phyloP scores from a whole-genome alignment of 2,113 vertebrate species.

The Hystrix cristata region DNA sequence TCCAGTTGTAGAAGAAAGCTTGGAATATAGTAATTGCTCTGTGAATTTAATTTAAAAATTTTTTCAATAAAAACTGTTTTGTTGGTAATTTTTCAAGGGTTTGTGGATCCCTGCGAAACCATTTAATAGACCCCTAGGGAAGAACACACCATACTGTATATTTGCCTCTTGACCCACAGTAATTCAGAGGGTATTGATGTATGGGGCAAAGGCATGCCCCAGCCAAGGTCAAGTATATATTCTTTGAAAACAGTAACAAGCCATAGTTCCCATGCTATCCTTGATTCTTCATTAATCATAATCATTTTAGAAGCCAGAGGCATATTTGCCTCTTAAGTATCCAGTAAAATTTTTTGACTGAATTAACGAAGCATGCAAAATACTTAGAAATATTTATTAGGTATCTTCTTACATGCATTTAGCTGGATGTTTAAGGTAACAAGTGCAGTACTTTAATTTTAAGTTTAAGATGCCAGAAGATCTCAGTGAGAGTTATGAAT shows the following conservation, averaged over 20 bases:
- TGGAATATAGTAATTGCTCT: neutral
- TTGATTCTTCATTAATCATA: conserved; percentile 46
- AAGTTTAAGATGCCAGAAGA: neutral
- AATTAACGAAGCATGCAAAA: neutral
- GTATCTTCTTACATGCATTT: neutral
- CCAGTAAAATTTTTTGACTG: conserved; percentile 5
- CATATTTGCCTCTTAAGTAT: neutral
- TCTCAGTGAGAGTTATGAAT: neutral
- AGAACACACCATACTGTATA: neutral
- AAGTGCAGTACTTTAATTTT: neutral
- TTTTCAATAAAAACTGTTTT: neutral
- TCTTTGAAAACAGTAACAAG: neutral
- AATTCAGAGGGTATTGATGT: neutral
- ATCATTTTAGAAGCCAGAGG: neutral
- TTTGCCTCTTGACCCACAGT: neutral
- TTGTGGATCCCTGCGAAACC: neutral
- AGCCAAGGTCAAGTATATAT: neutral
- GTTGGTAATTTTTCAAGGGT: conserved; percentile 1
- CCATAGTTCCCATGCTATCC: neutral
- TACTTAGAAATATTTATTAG: conserved; percentile 36
- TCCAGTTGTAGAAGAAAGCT: neutral
- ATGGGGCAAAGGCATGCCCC: neutral
- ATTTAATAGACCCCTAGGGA: neutral
- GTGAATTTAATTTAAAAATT: neutral
- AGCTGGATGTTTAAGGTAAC: neutral